Evolutionary conservation across 2,888 invertebrate genomes (phyloP).

Genomic region (Allacma fusca): DNA sequence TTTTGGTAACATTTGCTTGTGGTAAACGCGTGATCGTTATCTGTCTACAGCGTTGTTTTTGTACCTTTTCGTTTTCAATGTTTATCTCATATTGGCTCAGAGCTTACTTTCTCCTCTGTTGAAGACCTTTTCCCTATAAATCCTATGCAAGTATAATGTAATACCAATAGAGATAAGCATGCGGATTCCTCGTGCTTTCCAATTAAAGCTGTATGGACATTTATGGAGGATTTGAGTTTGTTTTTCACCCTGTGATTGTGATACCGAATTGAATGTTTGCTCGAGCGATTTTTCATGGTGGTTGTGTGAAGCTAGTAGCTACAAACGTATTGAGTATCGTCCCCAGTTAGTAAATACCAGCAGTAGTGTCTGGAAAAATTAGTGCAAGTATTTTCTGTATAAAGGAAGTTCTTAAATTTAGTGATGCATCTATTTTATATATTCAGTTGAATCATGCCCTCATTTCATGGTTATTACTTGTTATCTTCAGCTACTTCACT

Average conservation of each 20-base stretch:
- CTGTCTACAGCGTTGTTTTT: constrained; percentile 22
- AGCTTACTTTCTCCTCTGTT: constrained; percentile 7
- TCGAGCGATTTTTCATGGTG: background rate
- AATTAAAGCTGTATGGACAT: background rate
- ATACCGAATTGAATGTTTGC: background rate
- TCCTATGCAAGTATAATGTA: background rate
- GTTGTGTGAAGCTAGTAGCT: background rate
- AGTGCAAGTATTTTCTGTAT: no score
- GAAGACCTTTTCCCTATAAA: background rate
- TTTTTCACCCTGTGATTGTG: background rate
- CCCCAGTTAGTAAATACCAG: no score
- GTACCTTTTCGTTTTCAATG: background rate
- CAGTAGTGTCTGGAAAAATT: no score
- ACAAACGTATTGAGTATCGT: background rate
- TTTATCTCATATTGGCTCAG: background rate
- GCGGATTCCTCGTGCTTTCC: background rate
- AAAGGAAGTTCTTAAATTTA: no score
- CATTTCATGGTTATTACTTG: no score
- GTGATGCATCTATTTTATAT: no score
- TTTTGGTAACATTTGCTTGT: constrained; percentile 33
- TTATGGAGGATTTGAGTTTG: constrained; percentile 10
- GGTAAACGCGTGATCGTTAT: constrained; percentile 47
- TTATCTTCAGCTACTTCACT: no score
- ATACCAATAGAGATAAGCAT: background rate
- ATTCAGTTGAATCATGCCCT: no score